These are phyloP conservation scores for Diabrotica virgifera DNA, from an alignment of 1,140 invertebrate species.

Conservation along the genomic window DNA sequence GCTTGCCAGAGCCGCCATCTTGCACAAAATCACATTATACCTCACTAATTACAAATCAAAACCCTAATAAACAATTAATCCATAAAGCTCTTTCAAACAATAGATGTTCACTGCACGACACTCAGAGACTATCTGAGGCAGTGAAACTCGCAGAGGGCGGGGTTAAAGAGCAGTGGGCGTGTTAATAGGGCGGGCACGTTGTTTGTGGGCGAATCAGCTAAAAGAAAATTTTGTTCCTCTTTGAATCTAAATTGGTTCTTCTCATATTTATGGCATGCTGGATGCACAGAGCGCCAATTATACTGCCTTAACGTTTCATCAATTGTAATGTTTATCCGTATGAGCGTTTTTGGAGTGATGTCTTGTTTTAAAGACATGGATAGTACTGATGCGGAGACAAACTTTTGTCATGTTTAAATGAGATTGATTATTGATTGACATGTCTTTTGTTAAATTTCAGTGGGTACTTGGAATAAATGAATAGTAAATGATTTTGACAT, in stretches of 20 bases:
- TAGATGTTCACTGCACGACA: conserved; percentile 41
- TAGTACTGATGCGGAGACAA: neutral
- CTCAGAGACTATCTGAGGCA: conserved; percentile 43
- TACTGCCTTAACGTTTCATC: conserved; percentile 8
- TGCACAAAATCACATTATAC: neutral
- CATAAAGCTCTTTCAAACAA: conserved; percentile 9
- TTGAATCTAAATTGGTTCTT: neutral
- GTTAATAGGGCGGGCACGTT: conserved; percentile 1
- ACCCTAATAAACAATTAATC: neutral
- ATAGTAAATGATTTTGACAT: too few relatives aligned
- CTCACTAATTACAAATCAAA: too few relatives aligned
- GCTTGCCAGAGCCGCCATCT: conserved; percentile 43
- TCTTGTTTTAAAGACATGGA: conserved; percentile 37
- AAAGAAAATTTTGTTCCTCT: too few relatives aligned
- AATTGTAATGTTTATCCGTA: conserved; percentile 4
- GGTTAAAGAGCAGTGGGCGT: conserved; percentile 23
- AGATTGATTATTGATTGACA: conserved; percentile 5
- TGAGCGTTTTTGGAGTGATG: conserved; percentile 38
- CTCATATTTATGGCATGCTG: conserved; percentile 13
- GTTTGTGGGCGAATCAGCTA: conserved; percentile 13
- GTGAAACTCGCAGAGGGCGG: conserved; percentile 36
- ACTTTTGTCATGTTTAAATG: neutral
- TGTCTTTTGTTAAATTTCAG: neutral
- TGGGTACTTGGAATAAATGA: too few relatives aligned
- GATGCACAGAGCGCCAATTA: conserved; percentile 13